These are phyloP conservation scores for Tetramorium parvispinum DNA, from an alignment of 1,140 invertebrate genomes.

Conservation along the genomic window DNA sequence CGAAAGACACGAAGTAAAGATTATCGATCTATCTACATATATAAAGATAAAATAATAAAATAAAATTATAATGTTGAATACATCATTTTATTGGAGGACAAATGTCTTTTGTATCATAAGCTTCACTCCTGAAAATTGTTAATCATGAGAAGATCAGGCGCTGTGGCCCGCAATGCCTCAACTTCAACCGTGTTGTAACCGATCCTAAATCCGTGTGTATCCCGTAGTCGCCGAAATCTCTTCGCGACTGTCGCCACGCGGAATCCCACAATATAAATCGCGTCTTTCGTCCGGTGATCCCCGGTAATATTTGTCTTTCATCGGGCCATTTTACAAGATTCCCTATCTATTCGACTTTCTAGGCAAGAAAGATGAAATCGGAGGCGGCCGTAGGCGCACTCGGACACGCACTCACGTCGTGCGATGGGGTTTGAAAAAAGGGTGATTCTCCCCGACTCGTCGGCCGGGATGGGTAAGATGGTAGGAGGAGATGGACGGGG, in stretches of 20 bases:
- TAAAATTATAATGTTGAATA: neutral
- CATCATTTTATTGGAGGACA: neutral
- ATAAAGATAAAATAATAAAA: neutral
- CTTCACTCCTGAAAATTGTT: neutral
- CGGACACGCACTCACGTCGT: conserved; percentile 62
- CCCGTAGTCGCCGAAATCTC: conserved; percentile 16
- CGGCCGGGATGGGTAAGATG: conserved; percentile 44
- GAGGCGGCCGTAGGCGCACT: conserved; percentile 48
- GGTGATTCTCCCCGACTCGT: conserved; percentile 52
- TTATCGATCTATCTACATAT: too few species aligned
- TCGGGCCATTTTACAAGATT: conserved; percentile 84
- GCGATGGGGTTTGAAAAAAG: conserved; percentile 50
- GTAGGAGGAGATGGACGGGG: conserved; percentile 66
- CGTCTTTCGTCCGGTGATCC: conserved; percentile 75
- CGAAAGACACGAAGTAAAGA: too few species aligned
- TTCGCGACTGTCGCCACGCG: conserved; percentile 11
- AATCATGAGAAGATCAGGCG: neutral
- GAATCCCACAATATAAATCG: conserved; percentile 80
- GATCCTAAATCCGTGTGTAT: conserved; percentile 49
- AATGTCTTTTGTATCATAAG: neutral
- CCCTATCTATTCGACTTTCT: conserved; percentile 82
- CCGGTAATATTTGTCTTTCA: conserved; percentile 82
- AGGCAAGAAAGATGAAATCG: conserved; percentile 76
- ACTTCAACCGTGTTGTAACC: conserved; percentile 2
- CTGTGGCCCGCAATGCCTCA: neutral